These are phyloP conservation scores for Petrolisthes cinctipes DNA, from an alignment of 2,888 invertebrate genomes.

Conservation along the genomic window DNA sequence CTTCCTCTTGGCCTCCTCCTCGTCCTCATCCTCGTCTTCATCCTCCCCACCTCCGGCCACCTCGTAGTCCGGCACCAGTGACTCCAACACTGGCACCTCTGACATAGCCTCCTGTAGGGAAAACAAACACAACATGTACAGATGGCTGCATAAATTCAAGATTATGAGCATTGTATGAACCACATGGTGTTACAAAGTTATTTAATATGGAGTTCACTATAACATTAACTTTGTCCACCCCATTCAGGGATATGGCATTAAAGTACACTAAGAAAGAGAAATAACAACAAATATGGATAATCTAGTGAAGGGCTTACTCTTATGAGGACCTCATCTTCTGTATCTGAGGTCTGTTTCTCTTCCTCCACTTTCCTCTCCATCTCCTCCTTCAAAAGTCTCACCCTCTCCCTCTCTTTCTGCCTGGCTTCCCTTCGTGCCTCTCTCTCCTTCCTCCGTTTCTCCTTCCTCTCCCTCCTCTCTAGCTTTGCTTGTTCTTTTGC, in stretches of 20 bases:
- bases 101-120: conserved; percentile 67
- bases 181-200: not conserved
- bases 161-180: not conserved
- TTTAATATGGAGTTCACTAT: not conserved
- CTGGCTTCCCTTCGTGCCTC: conserved; percentile 55
- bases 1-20: conserved; percentile 36
- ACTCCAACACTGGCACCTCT: conserved; percentile 66
- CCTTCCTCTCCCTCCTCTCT: conserved; percentile 59
- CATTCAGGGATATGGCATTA: too few species aligned
- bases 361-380: not conserved
- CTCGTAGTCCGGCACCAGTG: conserved; percentile 64
- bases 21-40: conserved; percentile 58
- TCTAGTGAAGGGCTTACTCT: conserved; percentile 29
- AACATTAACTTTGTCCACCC: not conserved
- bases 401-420: conserved; percentile 38
- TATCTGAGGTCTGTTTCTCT: conserved; percentile 31
- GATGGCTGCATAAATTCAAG: too few species aligned
- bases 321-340: conserved; percentile 54
- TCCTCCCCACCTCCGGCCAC: conserved; percentile 56
- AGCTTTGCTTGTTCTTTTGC: conserved; percentile 42
- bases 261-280: not conserved
- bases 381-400: not conserved
- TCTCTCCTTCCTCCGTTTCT: conserved; percentile 53
- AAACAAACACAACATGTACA: too few species aligned
- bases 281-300: too few species aligned